A percentile compares a stretch with the other conserved stretches of the same genome.
These are phyloP conservation scores for Merops nubicus DNA, from an alignment of 2,113 vertebrate genomes.

Conservation along the genomic window DNA sequence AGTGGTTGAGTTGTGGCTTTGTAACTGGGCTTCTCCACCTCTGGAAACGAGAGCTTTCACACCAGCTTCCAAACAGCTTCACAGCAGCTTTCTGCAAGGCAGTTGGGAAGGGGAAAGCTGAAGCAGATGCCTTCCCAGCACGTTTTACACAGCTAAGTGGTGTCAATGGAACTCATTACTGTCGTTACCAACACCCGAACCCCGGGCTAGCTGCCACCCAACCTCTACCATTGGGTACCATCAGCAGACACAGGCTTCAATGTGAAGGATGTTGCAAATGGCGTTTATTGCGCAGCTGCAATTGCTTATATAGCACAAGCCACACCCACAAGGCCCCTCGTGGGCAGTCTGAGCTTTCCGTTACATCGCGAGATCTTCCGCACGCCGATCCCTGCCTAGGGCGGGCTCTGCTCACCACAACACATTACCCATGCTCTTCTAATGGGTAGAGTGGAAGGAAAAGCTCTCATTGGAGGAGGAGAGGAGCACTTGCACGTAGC, in stretches of 20 bases:
- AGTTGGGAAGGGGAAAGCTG: neutral
- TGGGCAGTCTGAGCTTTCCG: no score
- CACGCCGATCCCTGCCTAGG: no score
- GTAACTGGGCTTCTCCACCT: neutral
- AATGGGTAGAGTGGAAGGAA: neutral
- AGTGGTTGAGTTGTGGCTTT: neutral
- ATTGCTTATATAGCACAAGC: no score
- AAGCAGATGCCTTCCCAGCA: neutral
- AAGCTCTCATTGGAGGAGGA: rapidly evolving
- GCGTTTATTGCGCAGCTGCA: no score
- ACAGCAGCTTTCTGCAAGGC: neutral
- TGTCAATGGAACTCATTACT: neutral
- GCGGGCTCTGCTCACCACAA: no score
- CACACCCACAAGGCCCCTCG: no score
- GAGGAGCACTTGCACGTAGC: neutral
- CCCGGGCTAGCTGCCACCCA: no score
- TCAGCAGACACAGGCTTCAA: no score
- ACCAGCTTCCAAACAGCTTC: neutral
- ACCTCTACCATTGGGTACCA: no score
- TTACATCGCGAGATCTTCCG: no score
- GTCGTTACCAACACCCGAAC: no score
- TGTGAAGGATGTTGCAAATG: no score
- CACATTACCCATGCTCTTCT: neutral
- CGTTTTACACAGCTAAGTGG: neutral
- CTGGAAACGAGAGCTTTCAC: neutral